A percentile compares a stretch with the other conserved stretches of the same genome.
Conservation (phyloP, 2,888 invertebrate genomes). For the Eustalomyia histrio region DNA sequence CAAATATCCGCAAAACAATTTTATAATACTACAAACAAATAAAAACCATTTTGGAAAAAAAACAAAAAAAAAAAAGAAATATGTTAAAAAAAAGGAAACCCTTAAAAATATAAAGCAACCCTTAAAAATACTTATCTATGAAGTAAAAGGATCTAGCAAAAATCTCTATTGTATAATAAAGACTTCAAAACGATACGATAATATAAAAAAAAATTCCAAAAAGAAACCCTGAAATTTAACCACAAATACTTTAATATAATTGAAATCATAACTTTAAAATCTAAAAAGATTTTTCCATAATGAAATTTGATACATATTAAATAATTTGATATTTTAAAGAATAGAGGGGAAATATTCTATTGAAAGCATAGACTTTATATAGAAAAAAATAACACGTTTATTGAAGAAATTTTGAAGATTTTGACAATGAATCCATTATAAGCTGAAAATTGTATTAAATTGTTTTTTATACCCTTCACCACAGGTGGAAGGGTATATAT, state of each 20-base stretch:
- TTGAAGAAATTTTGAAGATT: neutral
- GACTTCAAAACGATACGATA: neutral
- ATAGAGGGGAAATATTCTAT: neutral
- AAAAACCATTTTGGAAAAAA: neutral
- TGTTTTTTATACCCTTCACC: too few species aligned
- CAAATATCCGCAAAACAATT: conserved; percentile 45
- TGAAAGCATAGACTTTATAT: neutral
- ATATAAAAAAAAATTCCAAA: conserved; percentile 3
- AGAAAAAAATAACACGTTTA: conserved; percentile 29
- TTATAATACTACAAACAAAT: conserved; percentile 9
- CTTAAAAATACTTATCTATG: neutral
- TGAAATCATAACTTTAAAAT: conserved; percentile 56
- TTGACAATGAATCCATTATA: neutral
- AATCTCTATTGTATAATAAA: conserved; percentile 1
- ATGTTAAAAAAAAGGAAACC: conserved; percentile 6
- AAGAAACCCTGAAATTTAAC: conserved; percentile 40
- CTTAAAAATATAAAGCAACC: neutral
- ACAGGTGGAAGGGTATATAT: too few species aligned
- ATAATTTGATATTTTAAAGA: conserved; percentile 17
- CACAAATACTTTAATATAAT: conserved; percentile 51
- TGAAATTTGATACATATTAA: conserved; percentile 46
- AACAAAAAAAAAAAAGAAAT: neutral
- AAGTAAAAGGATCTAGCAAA: conserved; percentile 13
- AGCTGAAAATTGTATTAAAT: conserved; percentile 1
- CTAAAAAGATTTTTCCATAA: neutral